phyloP scores from a whole-genome alignment of 1,140 invertebrate species.

The Archegozetes longisetosus region DNA sequence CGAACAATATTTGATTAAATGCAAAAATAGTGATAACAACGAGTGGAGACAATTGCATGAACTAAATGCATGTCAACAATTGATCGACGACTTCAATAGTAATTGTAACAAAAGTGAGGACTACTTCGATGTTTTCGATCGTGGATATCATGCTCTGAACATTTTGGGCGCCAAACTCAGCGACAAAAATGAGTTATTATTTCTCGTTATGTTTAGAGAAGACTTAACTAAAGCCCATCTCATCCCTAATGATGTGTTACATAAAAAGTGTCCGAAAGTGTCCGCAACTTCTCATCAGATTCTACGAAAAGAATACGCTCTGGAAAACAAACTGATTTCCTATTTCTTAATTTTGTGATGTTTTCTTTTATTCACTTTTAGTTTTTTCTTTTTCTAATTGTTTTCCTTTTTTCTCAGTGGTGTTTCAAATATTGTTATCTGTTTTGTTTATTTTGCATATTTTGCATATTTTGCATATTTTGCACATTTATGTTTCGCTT shows the following conservation, averaged over 20 bases:
- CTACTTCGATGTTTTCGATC: background rate
- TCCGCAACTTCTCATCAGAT: background rate
- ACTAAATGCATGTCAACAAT: background rate
- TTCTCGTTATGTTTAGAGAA: background rate
- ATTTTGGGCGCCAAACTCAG: background rate
- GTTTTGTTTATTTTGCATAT: no score
- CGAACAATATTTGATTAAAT: no score
- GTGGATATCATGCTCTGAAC: background rate
- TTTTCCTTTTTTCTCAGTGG: no score
- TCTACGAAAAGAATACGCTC: background rate
- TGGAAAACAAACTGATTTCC: no score
- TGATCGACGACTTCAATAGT: background rate
- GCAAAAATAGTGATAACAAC: no score
- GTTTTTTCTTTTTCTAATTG: no score
- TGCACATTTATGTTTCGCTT: no score
- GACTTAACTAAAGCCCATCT: background rate
- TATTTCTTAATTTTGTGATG: no score
- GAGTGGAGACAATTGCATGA: background rate
- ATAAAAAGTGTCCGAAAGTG: background rate
- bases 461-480: no score
- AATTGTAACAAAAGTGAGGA: background rate
- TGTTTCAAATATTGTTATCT: no score
- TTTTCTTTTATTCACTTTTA: no score
- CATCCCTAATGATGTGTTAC: background rate
- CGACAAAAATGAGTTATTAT: background rate